phyloP scores from a whole-genome alignment of 1,140 invertebrate species.

The Zaprionus africanus region DNA sequence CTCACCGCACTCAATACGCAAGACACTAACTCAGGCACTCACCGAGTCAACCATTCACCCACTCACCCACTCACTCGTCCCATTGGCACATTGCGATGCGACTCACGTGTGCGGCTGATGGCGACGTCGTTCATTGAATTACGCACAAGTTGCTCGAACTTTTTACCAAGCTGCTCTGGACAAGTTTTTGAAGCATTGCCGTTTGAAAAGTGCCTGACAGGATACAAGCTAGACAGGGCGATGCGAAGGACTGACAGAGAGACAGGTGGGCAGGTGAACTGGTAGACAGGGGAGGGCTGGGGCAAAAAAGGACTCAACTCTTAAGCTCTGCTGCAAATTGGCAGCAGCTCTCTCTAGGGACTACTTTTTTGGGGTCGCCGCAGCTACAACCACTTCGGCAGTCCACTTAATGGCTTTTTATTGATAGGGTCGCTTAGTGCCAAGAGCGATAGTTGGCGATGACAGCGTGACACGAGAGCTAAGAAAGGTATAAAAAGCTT shows the following conservation, averaged over 20 bases:
- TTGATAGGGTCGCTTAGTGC: conserved; percentile 62
- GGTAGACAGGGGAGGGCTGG: not conserved
- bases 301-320: conserved; percentile 23
- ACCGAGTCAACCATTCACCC: conserved; percentile 14
- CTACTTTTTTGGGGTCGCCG: conserved; percentile 18
- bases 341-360: conserved; percentile 60
- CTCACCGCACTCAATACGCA: conserved; percentile 8
- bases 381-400: conserved; percentile 33
- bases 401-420: conserved; percentile 60
- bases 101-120: conserved; percentile 67
- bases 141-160: conserved; percentile 61
- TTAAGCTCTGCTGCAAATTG: conserved; percentile 60
- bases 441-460: not conserved
- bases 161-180: conserved; percentile 37
- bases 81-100: conserved; percentile 54
- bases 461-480: not conserved
- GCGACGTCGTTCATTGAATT: conserved; percentile 76
- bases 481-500: not conserved
- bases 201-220: conserved; percentile 65
- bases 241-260: not conserved
- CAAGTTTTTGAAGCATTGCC: conserved; percentile 55
- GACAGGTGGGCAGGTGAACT: not conserved
- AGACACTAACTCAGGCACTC: conserved; percentile 17
- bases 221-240: conserved; percentile 20
- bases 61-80: conserved; percentile 15